Percentiles rank a stretch among this genome's conserved stretches.
Evolutionary conservation across 1,140 invertebrate species (phyloP).

Genomic region (Panagrolaimus sp.): DNA sequence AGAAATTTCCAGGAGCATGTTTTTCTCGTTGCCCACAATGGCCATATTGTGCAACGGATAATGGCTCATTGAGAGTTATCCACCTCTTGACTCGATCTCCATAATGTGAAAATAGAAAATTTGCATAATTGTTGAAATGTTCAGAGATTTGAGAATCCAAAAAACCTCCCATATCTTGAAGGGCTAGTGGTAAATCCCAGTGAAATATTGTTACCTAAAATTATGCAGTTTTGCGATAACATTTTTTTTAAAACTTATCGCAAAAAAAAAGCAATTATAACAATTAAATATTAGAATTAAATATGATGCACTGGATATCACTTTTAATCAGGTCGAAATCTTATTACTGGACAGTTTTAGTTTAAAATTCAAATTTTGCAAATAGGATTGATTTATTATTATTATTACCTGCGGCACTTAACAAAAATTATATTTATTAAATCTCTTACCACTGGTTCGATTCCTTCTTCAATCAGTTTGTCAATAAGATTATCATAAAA

Average conservation of each 20-base stretch:
- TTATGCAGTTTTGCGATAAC: no score
- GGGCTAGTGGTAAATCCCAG: slow-evolving; percentile 62
- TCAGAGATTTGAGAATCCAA: slow-evolving; percentile 62
- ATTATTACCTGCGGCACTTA: no score
- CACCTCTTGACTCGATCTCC: slow-evolving; percentile 61
- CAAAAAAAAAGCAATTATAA: no score
- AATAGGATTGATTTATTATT: no score
- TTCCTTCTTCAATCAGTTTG: slow-evolving; percentile 65
- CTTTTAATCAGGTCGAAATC: no score
- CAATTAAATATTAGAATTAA: no score
- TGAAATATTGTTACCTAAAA: slow-evolving; percentile 57
- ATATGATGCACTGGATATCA: no score
- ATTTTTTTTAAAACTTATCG: no score
- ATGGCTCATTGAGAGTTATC: slow-evolving; percentile 63
- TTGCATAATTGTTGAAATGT: slow-evolving; percentile 64
- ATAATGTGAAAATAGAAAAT: slow-evolving; percentile 60
- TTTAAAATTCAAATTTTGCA: no score
- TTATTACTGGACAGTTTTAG: no score
- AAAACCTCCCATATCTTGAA: slow-evolving; percentile 64
- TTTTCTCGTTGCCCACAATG: slow-evolving; percentile 58
- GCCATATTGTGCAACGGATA: slow-evolving; percentile 53
- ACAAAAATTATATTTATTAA: no score
- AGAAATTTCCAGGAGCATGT: slow-evolving; percentile 53
- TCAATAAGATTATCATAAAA: slow-evolving; percentile 69
- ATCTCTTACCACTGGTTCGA: slow-evolving; percentile 64